Percentiles rank a stretch among this genome's conserved stretches.
Conservation (phyloP, 2,113 vertebrate species). For the Castor canadensis region DNA sequence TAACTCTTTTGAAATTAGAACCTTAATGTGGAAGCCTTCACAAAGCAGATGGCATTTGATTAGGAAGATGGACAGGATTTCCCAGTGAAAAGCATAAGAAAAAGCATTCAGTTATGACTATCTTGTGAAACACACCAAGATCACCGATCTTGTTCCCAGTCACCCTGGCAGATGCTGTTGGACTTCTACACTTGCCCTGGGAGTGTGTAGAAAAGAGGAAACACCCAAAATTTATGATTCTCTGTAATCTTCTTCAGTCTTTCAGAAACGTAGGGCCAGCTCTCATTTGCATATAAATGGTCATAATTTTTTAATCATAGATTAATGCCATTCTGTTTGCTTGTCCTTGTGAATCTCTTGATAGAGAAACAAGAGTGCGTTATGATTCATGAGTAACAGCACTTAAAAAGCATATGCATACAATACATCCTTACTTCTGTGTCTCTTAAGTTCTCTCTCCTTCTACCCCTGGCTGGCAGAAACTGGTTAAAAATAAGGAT, state of each 20-base stretch:
- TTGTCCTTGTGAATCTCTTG: conserved; percentile 70
- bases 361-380: conserved; percentile 65
- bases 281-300: conserved; percentile 76
- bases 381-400: conserved; percentile 22
- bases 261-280: conserved; percentile 2
- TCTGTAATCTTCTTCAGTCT: conserved; percentile 15
- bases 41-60: not conserved
- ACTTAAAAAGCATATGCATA: conserved; percentile 46
- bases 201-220: conserved; percentile 22
- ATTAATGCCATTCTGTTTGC: conserved; percentile 74
- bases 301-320: conserved; percentile 79
- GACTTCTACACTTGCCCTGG: not conserved
- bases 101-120: not conserved
- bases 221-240: conserved; percentile 47
- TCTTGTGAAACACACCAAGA: not conserved
- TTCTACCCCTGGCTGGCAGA: not conserved
- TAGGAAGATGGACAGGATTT: not conserved
- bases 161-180: not conserved
- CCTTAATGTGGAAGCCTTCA: not conserved
- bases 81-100: not conserved
- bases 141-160: not conserved
- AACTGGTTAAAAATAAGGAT: not conserved
- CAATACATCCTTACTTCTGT: not conserved
- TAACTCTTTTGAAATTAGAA: not conserved
- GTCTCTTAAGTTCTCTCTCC: not conserved